Percentiles rank a stretch among this genome's conserved stretches.
These are phyloP conservation scores for Cantharis flavilabris DNA, from an alignment of 2,888 invertebrate genomes.

Conservation along the genomic window DNA sequence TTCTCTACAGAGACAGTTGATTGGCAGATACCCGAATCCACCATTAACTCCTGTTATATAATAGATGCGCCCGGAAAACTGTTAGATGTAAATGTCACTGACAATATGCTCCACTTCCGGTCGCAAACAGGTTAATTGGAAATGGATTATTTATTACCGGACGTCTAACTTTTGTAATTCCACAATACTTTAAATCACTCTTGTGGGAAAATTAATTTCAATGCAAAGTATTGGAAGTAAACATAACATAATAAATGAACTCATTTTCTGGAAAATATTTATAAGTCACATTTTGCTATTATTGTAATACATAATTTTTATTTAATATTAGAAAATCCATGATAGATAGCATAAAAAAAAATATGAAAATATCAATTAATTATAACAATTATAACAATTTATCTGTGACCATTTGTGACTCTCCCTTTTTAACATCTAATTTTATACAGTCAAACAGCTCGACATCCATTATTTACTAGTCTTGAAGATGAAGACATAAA, in stretches of 20 bases:
- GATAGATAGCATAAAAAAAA: too few species aligned
- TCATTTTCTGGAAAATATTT: too few species aligned
- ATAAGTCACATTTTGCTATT: background rate
- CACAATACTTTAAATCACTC: conserved; percentile 16
- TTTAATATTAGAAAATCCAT: too few species aligned
- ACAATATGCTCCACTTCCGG: conserved; percentile 35
- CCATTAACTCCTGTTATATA: conserved; percentile 52
- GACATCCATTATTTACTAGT: too few species aligned
- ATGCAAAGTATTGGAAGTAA: background rate
- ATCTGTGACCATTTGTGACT: too few species aligned
- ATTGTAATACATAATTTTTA: background rate
- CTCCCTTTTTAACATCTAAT: too few species aligned
- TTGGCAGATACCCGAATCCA: conserved; percentile 51
- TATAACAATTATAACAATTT: too few species aligned
- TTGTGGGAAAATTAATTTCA: conserved; percentile 5
- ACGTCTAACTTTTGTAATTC: conserved; percentile 30
- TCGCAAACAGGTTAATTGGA: conserved; percentile 42
- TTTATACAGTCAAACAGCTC: too few species aligned
- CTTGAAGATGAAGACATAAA: too few species aligned
- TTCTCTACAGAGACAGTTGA: conserved; percentile 42
- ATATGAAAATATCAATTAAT: too few species aligned
- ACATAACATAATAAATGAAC: background rate
- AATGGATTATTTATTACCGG: conserved; percentile 41
- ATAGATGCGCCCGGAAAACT: conserved; percentile 45
- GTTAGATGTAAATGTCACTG: conserved; percentile 46